These are phyloP conservation scores for Diabrotica balteata DNA, from an alignment of 2,888 invertebrate genomes.

Conservation along the genomic window DNA sequence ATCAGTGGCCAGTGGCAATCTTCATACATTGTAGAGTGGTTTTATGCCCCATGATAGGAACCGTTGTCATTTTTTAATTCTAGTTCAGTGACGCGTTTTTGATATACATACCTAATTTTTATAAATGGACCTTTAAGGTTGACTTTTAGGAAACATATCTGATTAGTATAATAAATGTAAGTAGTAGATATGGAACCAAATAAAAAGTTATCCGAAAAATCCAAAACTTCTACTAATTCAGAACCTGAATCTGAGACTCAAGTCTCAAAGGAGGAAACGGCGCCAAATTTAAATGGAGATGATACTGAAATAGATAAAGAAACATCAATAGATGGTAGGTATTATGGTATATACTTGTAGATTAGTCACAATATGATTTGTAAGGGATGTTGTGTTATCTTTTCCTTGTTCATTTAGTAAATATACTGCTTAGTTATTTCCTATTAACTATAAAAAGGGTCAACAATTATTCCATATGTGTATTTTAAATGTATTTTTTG, in stretches of 20 bases:
- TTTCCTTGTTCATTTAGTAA: too few relatives aligned
- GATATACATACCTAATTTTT: background rate
- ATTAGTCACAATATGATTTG: too few relatives aligned
- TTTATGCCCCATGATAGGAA: background rate
- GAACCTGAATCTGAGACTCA: slow-evolving; percentile 25
- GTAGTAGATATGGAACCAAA: slow-evolving; percentile 29
- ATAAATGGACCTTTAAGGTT: slow-evolving; percentile 9
- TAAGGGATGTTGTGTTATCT: too few relatives aligned
- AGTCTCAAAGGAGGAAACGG: slow-evolving; percentile 19
- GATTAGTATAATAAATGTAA: slow-evolving; percentile 19
- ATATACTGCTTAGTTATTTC: too few relatives aligned
- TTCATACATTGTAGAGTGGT: background rate
- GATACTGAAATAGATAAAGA: slow-evolving; percentile 12
- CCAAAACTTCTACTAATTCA: slow-evolving; percentile 26
- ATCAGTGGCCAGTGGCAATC: background rate
- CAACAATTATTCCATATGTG: too few relatives aligned
- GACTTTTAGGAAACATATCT: slow-evolving; percentile 21
- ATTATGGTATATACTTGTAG: too few relatives aligned
- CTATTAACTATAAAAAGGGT: too few relatives aligned
- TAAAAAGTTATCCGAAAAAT: slow-evolving; percentile 30
- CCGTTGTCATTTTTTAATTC: background rate
- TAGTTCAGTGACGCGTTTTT: background rate
- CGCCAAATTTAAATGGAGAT: slow-evolving; percentile 35
- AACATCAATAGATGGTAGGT: too few relatives aligned
- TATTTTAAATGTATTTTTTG: too few relatives aligned